Base-by-base conservation (phyloP, 2,888 invertebrate species). In the Halocaridina rubra region DNA sequence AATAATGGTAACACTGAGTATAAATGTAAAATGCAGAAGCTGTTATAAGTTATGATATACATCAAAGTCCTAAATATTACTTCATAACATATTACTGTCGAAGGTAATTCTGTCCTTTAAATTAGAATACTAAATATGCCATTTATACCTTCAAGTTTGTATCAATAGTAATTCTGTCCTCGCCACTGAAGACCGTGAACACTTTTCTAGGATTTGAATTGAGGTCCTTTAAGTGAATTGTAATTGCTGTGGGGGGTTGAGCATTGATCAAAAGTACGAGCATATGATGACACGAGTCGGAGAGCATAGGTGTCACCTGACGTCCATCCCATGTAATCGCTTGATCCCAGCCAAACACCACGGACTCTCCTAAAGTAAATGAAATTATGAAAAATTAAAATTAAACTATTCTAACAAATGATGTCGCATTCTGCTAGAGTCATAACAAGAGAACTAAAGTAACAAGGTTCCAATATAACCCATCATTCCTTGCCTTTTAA, bases 301-400 rank as follows among this genome's bases (percentile, higher is more conserved):
- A 81, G 22, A 85, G 71, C 5, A 87, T 84, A 16, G 84, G 81
- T 0, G 77, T 74, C 24, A 87, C 85, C 32, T 67, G 71, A 22
- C 81, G 67, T 1, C 87, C 87, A 61, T 87, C 87, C 87, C 81
- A 85, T 0, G 87, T 81, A 39, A 87, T 81, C 24, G 81, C 87
- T 29, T 85, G 79, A 13, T 78, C 79, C 77, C 85, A 80, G 19
- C 87, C 87, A 39, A 85, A 33, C 33, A 87, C 74, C 46, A 75
- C 81, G 7, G 87, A 81, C 53, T 79, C 72, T 3, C 87, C 87
- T 87, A 74, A 33, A n/a, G n/a, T n/a, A n/a, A n/a, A n/a, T n/a
- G n/a, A n/a, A n/a, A n/a, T n/a, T n/a, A n/a, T n/a, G n/a, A n/a
- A n/a, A n/a, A n/a, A n/a, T n/a, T n/a, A n/a, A n/a, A n/a, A n/a